Conservation (phyloP, 30 jellyfish, hydroid and myxozoan species). For the Pseudorhiza aurosa region DNA sequence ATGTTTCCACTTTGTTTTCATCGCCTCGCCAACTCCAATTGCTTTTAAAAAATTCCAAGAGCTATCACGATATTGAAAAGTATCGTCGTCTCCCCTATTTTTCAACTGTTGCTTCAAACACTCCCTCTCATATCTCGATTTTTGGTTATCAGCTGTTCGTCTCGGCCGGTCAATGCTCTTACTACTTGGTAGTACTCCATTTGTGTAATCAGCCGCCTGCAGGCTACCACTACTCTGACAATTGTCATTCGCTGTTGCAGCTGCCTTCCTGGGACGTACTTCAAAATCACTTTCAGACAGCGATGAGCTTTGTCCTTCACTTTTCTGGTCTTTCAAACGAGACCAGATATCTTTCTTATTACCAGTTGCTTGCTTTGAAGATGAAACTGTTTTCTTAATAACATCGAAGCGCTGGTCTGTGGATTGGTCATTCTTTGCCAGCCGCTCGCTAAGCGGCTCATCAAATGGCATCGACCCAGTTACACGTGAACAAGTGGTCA, state of each 20-base stretch:
- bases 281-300: conserved; percentile 11
- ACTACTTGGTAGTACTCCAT: not conserved
- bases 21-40: conserved; percentile 16
- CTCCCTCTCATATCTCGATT: conserved; percentile 15
- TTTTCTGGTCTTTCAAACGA: not conserved
- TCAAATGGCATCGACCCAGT: too few relatives aligned
- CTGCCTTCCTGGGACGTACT: not conserved
- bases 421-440: not conserved
- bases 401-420: not conserved
- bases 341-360: conserved; percentile 4
- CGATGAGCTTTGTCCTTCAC: not conserved
- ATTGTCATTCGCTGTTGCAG: not conserved
- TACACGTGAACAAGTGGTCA: too few relatives aligned
- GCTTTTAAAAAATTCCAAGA: conserved; percentile 28
- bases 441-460: too few relatives aligned
- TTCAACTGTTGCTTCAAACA: conserved; percentile 46
- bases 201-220: not conserved
- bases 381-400: not conserved
- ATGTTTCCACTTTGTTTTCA: conserved; percentile 1
- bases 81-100: conserved; percentile 18
- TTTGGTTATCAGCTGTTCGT: not conserved
- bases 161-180: not conserved
- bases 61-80: not conserved
- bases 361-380: not conserved
- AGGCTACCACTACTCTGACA: conserved; percentile 3